These are phyloP conservation scores for Anas bahamensis DNA, from an alignment of 2,797 vertebrate genomes.

Conservation along the genomic window DNA sequence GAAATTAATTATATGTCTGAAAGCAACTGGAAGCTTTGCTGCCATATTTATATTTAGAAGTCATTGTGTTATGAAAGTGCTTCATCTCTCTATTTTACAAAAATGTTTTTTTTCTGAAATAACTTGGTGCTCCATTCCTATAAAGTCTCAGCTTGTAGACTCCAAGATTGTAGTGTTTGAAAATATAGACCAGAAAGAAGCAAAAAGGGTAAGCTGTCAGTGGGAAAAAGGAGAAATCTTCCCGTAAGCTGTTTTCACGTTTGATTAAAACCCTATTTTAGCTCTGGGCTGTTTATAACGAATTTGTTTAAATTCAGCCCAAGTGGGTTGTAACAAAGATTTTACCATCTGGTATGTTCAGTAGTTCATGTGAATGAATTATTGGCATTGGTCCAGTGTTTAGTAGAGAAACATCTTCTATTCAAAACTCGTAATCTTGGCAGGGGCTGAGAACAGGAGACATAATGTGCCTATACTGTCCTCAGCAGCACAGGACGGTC, in stretches of 20 bases:
- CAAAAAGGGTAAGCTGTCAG: background rate
- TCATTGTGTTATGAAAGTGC: background rate
- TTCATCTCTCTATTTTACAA: background rate
- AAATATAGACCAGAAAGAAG: background rate
- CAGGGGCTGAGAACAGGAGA: background rate
- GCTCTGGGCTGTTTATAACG: constrained; percentile 24
- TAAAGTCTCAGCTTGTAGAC: background rate
- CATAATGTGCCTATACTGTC: background rate
- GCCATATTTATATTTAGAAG: background rate
- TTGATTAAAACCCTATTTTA: constrained; percentile 3
- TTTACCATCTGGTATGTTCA: constrained; percentile 43
- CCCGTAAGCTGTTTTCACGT: background rate
- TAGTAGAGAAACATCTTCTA: background rate
- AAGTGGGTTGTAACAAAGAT: constrained; percentile 1
- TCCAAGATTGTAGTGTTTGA: background rate
- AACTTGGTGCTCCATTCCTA: background rate
- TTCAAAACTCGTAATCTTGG: background rate
- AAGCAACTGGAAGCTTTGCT: background rate
- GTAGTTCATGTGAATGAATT: constrained; percentile 28
- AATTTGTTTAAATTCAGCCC: constrained; percentile 27
- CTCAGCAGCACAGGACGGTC: background rate
- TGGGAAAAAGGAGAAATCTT: background rate
- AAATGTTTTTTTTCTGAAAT: constrained; percentile 2
- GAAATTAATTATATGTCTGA: background rate
- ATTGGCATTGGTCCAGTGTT: background rate